phyloP scores from a whole-genome alignment of 2,113 vertebrate genomes.

The Caranx ignobilis region DNA sequence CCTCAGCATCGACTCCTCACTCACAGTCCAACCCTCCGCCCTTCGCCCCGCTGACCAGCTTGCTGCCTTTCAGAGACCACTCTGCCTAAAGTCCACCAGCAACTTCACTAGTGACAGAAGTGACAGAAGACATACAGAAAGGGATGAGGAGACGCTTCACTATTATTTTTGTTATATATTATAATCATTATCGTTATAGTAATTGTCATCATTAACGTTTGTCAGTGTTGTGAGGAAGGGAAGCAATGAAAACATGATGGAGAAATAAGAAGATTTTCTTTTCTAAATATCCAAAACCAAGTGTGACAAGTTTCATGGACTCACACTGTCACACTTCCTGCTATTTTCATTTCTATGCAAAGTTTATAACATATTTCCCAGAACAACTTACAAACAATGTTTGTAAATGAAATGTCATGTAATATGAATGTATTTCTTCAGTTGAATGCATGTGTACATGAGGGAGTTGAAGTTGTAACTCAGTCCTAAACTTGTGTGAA shows the following conservation, averaged over 20 bases:
- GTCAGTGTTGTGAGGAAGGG: not conserved
- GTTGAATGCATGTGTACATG: not conserved
- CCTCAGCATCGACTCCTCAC: not conserved
- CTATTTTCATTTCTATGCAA: not conserved
- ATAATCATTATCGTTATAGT: not conserved
- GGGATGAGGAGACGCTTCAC: not conserved
- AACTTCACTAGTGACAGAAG: not conserved
- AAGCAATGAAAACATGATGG: not conserved
- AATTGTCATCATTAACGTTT: not conserved
- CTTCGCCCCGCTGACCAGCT: conserved; percentile 60
- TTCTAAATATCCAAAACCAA: not conserved
- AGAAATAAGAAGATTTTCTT: not conserved
- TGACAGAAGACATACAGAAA: not conserved
- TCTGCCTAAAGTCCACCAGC: conserved; percentile 25
- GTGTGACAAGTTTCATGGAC: not conserved
- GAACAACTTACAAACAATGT: conserved; percentile 15
- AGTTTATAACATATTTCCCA: not conserved
- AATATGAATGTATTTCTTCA: not conserved
- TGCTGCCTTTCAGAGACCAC: conserved; percentile 48
- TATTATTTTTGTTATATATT: not conserved
- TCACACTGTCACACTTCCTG: not conserved
- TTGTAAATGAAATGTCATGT: conserved; percentile 43
- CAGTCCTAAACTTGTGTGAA: not conserved
- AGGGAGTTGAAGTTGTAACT: not conserved
- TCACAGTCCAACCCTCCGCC: conserved; percentile 53